Evolutionary conservation across 2,888 invertebrate genomes (phyloP), one percentile per base, ranked within the genome.

Genomic region (Cryptus armator): DNA sequence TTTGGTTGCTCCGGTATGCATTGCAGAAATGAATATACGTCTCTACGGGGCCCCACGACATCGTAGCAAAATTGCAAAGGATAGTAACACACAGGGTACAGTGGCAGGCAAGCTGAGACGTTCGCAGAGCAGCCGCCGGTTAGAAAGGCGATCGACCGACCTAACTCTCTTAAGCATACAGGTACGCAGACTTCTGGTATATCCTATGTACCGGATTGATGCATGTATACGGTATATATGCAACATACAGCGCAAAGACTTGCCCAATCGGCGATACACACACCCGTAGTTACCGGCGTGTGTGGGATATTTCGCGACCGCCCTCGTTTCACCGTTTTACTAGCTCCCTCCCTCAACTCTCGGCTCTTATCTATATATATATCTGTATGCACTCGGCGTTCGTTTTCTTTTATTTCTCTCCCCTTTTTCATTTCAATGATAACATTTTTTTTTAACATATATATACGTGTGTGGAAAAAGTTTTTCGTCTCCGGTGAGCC

Each of bases 101-200:
- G 59, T 12, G 53, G 37, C 46, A 32, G 19, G 37, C 46, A 56
- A 68, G 59, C 82, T 75, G 86, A 82, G 78, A 81, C 77, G 84
- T 86, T 79, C 82, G 66, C 67, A 46, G 85, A 48, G 85, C 75
- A 62, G 80, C 80, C 83, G 88, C 89, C 84, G 88, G 90, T 92
- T 92, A 92, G 92, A 92, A 92, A 92, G 92, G 91, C 90, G 89
- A 90, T 90, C 77, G 86, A 72, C 66, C 86, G 81, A 81, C 78
- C 84, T 24, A 48, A 79, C 78, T 72, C 72, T 78, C 67, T 59
- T 44, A 29, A 44, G 43, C 37, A 75, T 51, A 72, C 46, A 71
- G 64, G 64, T 67, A 77, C 32, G 48, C 44, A 77, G 79, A 79
- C 79, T 85, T 85, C 71, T 71, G 71, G 75, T 81, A 77, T 70